phyloP scores from a whole-genome alignment of 2,888 invertebrate genomes.

The Xestia ashworthii region DNA sequence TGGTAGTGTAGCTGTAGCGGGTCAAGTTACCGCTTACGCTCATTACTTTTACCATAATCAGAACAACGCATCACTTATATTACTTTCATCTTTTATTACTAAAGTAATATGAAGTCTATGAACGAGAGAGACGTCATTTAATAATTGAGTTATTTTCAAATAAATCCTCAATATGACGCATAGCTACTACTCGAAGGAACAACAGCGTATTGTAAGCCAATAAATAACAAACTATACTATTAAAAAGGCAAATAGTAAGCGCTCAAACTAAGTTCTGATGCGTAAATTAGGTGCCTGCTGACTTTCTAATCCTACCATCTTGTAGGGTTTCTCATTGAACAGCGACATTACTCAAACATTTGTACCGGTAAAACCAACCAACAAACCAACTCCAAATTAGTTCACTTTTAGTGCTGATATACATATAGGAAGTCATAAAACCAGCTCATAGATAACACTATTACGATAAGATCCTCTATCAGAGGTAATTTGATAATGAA shows the following conservation, averaged over 20 bases:
- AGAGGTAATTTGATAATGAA: neutral
- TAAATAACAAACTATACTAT: neutral
- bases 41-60: slow-evolving; percentile 14
- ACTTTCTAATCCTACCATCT: neutral
- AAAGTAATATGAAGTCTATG: neutral
- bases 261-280: neutral
- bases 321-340: slow-evolving; percentile 10
- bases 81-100: neutral
- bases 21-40: slow-evolving; percentile 21
- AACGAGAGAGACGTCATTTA: neutral
- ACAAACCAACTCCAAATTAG: too few relatives aligned
- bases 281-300: neutral
- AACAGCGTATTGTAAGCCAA: neutral
- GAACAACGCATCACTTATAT: neutral
- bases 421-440: neutral
- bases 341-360: neutral
- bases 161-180: neutral
- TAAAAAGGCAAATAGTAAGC: neutral
- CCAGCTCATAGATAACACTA: neutral
- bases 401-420: neutral
- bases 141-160: neutral
- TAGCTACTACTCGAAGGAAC: neutral
- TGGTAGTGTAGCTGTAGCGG: neutral
- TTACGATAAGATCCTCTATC: neutral
- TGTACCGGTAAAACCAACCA: neutral